Evolutionary conservation across 1,140 invertebrate species (phyloP), one percentile per base, ranked within the genome.

Genomic region (Meteorus sp.): DNA sequence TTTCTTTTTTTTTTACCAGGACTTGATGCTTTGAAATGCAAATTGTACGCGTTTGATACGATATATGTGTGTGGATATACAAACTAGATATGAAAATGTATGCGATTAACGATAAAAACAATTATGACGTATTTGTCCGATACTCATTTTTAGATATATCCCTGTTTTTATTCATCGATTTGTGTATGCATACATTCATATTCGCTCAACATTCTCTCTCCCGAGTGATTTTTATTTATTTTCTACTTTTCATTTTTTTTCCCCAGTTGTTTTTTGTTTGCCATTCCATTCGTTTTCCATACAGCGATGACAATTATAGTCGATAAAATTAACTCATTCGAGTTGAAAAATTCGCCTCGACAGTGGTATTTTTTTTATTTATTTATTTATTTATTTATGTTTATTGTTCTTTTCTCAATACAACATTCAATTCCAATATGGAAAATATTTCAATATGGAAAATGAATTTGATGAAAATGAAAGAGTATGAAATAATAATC

Each of bases 101-200:
- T 64, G 72, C 73, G 73, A 75, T 75, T 70, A 73, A 67, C 60
- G 71, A 64, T 61, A 74, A 73, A 75, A 75, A 75, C 71, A 74
- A 73, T 72, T 68, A 57, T 62, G 62, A 56, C 64, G 67, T 73
- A 71, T 73, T 75, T 73, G 71, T 66, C 61, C 64, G 69, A 63
- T 67, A 71, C 73, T 74, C 73, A 75, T 74, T 74, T 72, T 61
- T 65, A 58, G 63, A 66, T 31, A 22, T 20, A 33, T 45, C 3
- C 22, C 13, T 39, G 6, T 39, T 5, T 39, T 2, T 39, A 11
- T 13, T 9, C 4, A 2, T 39, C 1, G 13, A 11, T 39, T 11
- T 39, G 1, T 39, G 39, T 43, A 23, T 45, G 23, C 25, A 39
- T 13, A 56, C 41, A 33, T 8, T 15, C 13, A 15, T 11, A 45